Evolutionary conservation across 2,888 invertebrate species (phyloP).

Genomic region (Caenorhabditis sinica): DNA sequence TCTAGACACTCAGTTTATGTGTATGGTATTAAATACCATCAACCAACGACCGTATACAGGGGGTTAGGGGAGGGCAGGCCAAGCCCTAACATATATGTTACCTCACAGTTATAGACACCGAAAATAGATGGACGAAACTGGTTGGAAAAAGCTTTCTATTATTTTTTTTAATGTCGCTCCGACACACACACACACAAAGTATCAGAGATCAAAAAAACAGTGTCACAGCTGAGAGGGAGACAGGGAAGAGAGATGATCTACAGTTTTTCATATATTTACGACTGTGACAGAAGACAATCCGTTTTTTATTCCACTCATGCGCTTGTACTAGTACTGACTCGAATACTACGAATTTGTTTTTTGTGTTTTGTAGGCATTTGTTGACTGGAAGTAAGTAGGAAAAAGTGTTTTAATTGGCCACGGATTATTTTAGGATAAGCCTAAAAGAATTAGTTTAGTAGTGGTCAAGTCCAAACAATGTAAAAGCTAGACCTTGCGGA

Average conservation of each 20-base stretch:
- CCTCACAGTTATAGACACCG: constrained; percentile 4
- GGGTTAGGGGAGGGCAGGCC: not conserved
- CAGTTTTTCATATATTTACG: constrained; percentile 40
- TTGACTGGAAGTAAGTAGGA: not conserved
- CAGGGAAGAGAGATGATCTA: constrained; percentile 45
- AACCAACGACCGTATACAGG: constrained; percentile 36
- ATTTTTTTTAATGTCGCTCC: not conserved
- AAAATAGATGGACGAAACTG: constrained; percentile 44
- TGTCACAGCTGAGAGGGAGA: constrained; percentile 37
- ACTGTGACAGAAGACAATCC: not conserved
- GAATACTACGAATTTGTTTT: constrained; percentile 1
- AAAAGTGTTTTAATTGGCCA: not conserved
- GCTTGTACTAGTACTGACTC: not conserved
- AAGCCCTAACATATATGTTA: not conserved
- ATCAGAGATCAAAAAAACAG: constrained; percentile 64
- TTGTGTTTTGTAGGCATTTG: constrained; percentile 22
- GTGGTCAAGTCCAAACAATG: no score
- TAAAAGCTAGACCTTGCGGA: no score
- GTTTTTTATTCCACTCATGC: constrained; percentile 3
- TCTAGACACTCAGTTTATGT: not conserved
- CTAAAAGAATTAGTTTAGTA: no score
- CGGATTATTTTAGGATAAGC: no score
- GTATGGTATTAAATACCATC: constrained; percentile 23
- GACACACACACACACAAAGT: constrained; percentile 22
- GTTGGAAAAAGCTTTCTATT: constrained; percentile 14